These are phyloP conservation scores for Antennarius maculatus DNA, from an alignment of 2,797 vertebrate genomes.

Conservation along the genomic window DNA sequence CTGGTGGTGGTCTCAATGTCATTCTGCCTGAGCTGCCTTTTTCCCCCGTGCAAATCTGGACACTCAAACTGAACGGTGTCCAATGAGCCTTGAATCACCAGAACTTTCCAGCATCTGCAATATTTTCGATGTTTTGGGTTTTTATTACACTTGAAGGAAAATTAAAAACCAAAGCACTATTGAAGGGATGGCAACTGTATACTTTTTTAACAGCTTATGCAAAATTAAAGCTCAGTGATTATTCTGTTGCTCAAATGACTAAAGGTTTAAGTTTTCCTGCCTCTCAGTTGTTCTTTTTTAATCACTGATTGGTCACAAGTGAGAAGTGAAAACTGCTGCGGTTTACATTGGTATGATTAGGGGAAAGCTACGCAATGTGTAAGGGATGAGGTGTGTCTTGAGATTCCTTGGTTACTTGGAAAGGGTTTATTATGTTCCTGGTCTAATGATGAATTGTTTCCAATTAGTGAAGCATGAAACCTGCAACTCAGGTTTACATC, in stretches of 20 bases:
- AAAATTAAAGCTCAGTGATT: background rate
- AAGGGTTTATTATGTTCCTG: too few relatives aligned
- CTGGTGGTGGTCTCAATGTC: constrained; percentile 74
- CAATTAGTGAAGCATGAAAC: too few relatives aligned
- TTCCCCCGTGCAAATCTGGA: constrained; percentile 81
- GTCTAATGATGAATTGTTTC: too few relatives aligned
- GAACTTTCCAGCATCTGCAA: background rate
- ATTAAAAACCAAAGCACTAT: background rate
- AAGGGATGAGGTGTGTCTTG: background rate
- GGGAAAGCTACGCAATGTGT: background rate
- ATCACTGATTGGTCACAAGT: background rate
- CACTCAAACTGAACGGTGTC: constrained; percentile 83
- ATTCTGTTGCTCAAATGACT: constrained; percentile 4
- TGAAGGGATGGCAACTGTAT: background rate
- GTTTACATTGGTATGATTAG: background rate
- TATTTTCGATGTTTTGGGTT: constrained; percentile 32
- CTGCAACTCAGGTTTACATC: too few relatives aligned
- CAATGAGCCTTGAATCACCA: constrained; percentile 51
- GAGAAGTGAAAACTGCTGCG: too few relatives aligned
- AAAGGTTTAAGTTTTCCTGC: background rate
- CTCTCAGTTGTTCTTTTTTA: constrained; percentile 7
- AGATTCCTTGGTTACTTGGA: background rate
- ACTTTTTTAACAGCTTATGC: constrained; percentile 6
- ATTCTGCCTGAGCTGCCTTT: constrained; percentile 78
- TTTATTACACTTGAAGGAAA: background rate